phyloP scores from a whole-genome alignment of 2,888 invertebrate genomes.

The Drosophila villosipedis region DNA sequence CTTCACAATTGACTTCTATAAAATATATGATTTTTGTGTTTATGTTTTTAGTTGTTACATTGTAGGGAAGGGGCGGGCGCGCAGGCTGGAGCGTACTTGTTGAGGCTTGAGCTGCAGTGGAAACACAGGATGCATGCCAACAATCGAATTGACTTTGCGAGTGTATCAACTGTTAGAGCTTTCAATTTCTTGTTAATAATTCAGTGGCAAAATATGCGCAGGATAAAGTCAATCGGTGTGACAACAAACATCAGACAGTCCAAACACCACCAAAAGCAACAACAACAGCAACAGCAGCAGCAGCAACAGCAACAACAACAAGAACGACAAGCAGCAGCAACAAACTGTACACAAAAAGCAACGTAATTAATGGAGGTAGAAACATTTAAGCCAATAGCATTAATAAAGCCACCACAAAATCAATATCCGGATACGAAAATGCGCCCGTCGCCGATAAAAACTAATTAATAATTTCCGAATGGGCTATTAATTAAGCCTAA shows the following conservation, averaged over 20 bases:
- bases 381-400: constrained; percentile 85
- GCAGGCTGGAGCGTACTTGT: background rate
- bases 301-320: constrained; percentile 31
- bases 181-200: constrained; percentile 73
- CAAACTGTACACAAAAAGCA: constrained; percentile 78
- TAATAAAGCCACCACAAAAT: constrained; percentile 86
- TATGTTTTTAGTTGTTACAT: background rate
- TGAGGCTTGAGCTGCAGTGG: background rate
- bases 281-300: constrained; percentile 33
- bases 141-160: constrained; percentile 50
- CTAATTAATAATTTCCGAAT: constrained; percentile 86
- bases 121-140: constrained; percentile 15
- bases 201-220: constrained; percentile 73
- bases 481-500: constrained; percentile 86
- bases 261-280: constrained; percentile 22
- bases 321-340: constrained; percentile 23
- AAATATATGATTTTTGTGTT: background rate
- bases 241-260: constrained; percentile 70
- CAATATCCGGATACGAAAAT: constrained; percentile 86
- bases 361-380: constrained; percentile 84
- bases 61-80: background rate
- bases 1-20: background rate
- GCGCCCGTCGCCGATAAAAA: constrained; percentile 85
- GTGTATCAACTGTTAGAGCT: constrained; percentile 38
- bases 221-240: constrained; percentile 76